Evolutionary conservation across 2,797 vertebrate genomes (phyloP).

Genomic region (Neomorphus geoffroyi): DNA sequence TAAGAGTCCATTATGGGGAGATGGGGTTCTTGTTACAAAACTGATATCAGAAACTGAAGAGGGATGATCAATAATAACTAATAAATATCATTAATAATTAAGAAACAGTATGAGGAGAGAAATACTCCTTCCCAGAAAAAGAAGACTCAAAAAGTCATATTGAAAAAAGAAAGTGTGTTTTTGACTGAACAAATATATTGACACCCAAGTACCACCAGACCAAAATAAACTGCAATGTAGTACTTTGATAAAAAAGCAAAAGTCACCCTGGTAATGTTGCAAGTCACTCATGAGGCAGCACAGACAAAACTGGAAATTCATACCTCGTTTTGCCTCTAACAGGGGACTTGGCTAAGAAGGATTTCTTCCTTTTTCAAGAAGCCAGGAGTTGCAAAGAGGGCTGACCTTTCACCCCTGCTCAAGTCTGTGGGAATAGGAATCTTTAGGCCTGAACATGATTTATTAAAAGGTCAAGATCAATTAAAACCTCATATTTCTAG

Average conservation of each 20-base stretch:
- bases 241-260: neutral
- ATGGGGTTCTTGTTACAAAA: neutral
- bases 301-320: neutral
- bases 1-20: neutral
- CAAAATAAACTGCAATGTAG: neutral
- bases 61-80: neutral
- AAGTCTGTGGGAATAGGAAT: neutral
- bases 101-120: neutral
- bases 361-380: neutral
- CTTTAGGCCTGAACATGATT: slow-evolving; percentile 18
- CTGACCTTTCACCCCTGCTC: neutral
- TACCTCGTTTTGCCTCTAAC: neutral
- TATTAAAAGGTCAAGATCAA: slow-evolving; percentile 48
- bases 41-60: neutral
- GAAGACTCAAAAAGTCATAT: neutral
- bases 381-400: neutral
- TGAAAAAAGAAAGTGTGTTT: neutral
- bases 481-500: slow-evolving; percentile 44
- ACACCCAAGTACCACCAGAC: neutral
- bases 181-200: neutral
- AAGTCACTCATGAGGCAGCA: slow-evolving; percentile 9
- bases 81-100: neutral
- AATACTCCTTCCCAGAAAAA: neutral
- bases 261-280: neutral
- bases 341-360: neutral